A percentile compares a stretch with the other conserved stretches of the same genome.
Evolutionary conservation across 2,797 vertebrate genomes (phyloP).

Genomic region (Caiman crocodilus): DNA sequence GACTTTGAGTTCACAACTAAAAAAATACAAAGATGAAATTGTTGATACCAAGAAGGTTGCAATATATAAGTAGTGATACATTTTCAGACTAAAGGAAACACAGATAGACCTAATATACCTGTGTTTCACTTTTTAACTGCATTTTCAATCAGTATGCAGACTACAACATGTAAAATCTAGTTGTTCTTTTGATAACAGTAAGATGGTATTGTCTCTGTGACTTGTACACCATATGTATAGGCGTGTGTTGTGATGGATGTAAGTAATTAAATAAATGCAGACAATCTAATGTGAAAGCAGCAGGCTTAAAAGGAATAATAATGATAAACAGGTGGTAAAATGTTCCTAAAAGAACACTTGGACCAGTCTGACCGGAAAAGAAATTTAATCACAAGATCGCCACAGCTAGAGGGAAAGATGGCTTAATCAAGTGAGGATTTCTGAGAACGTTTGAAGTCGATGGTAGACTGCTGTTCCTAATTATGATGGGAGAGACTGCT

Average conservation of each 20-base stretch:
- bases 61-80: neutral
- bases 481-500: neutral
- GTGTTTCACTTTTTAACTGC: constrained; percentile 53
- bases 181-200: constrained; percentile 73
- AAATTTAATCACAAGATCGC: constrained; percentile 13
- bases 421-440: neutral
- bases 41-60: neutral
- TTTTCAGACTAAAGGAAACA: constrained; percentile 58
- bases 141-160: constrained; percentile 74
- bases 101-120: constrained; percentile 22
- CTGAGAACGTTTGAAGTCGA: neutral
- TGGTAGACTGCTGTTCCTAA: neutral
- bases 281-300: constrained; percentile 58
- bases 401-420: neutral
- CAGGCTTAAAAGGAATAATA: constrained; percentile 48
- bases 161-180: constrained; percentile 66
- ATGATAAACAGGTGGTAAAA: constrained; percentile 22
- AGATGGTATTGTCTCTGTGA: constrained; percentile 75
- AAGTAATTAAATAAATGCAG: constrained; percentile 73
- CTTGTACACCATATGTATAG: constrained; percentile 67
- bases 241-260: constrained; percentile 75
- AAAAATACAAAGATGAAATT: neutral
- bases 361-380: constrained; percentile 25
- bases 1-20: neutral
- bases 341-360: constrained; percentile 22